Evolutionary conservation across 1,140 invertebrate species (phyloP).

Genomic region (Danaus melanippus): DNA sequence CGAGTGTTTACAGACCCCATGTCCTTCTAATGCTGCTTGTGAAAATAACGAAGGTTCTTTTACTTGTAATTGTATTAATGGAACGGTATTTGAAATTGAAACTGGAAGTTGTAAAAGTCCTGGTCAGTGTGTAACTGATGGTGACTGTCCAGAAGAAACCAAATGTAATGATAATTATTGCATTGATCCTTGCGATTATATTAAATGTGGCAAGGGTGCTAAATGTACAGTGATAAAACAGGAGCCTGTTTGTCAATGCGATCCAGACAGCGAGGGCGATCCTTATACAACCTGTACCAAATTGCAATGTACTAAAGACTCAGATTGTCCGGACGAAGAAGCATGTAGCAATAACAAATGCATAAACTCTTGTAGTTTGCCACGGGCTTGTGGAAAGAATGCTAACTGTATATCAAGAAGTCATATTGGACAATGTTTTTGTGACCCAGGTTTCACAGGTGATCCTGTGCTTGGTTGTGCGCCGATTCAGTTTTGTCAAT

Average conservation of each 20-base stretch:
- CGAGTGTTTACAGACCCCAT: slow-evolving; percentile 84
- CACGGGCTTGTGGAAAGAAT: slow-evolving; percentile 86
- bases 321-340: slow-evolving; percentile 80
- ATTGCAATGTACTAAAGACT: slow-evolving; percentile 85
- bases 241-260: slow-evolving; percentile 81
- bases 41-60: slow-evolving; percentile 84
- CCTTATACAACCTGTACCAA: slow-evolving; percentile 79
- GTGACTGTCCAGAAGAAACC: slow-evolving; percentile 84
- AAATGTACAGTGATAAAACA: slow-evolving; percentile 80
- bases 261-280: slow-evolving; percentile 82
- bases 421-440: slow-evolving; percentile 85
- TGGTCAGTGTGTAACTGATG: slow-evolving; percentile 85
- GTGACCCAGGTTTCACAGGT: slow-evolving; percentile 85
- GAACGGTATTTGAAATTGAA: slow-evolving; percentile 83
- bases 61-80: slow-evolving; percentile 81
- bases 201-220: slow-evolving; percentile 82
- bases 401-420: slow-evolving; percentile 81
- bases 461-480: slow-evolving; percentile 89
- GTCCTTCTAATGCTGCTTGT: slow-evolving; percentile 84
- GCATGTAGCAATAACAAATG: slow-evolving; percentile 87
- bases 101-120: slow-evolving; percentile 79
- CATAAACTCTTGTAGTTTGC: slow-evolving; percentile 83
- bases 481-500: slow-evolving; percentile 81
- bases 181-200: slow-evolving; percentile 83
- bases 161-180: slow-evolving; percentile 85